phyloP scores from a whole-genome alignment of 2,113 vertebrate species.

The Eira barbara region DNA sequence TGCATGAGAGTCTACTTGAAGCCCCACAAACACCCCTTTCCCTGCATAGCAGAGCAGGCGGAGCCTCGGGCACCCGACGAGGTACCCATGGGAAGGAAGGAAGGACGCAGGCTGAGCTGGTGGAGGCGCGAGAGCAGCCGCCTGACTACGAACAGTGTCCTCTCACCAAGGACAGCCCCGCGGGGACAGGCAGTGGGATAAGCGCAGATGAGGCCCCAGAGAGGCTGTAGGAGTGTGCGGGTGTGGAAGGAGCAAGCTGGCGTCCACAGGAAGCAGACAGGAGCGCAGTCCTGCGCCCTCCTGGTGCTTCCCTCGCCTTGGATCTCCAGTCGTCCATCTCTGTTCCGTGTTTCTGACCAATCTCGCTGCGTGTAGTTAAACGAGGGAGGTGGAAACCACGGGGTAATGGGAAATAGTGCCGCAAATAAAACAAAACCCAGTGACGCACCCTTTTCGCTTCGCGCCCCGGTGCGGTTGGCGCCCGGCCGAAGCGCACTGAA shows the following conservation, averaged over 20 bases:
- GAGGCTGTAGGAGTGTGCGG: not conserved
- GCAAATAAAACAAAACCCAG: not conserved
- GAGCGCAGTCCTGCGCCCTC: fast-evolving
- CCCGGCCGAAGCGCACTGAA: fast-evolving
- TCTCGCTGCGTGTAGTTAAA: not conserved
- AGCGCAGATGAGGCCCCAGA: not conserved
- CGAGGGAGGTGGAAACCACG: no score
- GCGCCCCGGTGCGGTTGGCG: no score
- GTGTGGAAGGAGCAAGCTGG: not conserved
- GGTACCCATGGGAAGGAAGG: not conserved
- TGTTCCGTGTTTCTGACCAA: fast-evolving
- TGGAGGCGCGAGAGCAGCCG: fast-evolving
- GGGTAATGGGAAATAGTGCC: fast-evolving
- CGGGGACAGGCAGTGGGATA: no score
- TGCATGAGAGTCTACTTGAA: not conserved
- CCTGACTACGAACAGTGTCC: not conserved
- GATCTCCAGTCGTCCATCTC: not conserved
- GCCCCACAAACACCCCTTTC: no score
- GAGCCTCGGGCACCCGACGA: fast-evolving
- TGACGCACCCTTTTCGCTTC: no score
- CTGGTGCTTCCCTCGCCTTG: fast-evolving
- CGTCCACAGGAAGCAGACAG: fast-evolving
- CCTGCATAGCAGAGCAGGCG: not conserved
- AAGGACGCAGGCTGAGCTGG: not conserved
- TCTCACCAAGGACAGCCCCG: not conserved